Base-by-base conservation (phyloP, 2,113 vertebrate species). In the Ascaphus truei region DNA sequence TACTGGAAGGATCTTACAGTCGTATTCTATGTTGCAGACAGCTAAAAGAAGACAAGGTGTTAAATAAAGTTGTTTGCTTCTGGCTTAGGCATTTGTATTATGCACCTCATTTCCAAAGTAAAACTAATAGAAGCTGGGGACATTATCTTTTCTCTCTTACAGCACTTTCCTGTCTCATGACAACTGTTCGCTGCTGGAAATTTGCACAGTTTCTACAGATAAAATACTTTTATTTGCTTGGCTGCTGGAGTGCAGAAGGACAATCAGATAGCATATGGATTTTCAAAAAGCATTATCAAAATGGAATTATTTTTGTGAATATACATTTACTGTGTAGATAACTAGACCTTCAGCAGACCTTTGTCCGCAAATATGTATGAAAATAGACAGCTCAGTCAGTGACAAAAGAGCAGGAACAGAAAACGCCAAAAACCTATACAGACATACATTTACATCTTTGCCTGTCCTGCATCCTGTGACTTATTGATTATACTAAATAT, bases 231-330 rank as follows among this genome's bases (percentile, higher is more conserved):
- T 62, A 62, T 62, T 62, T 62, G 26, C 59, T 62, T 62, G 58
- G 59, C 59, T 47, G 39, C 59, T 47, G 59, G 31, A 62, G 59
- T 62, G 59, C 39, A 62, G 39, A 62, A 62, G 59, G 59, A 62
- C 59, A 45, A 62, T 62, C 59, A 43, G 59, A 62, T 62, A 62
- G 59, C 59, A 62, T n/a, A 62, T 25, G 41, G 59, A 62, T 62
- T 61, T 62, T 26, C 37, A 47, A 62, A 62, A 62, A 61, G 39
- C 59, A 45, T 62, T 62, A 62, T 45, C 59, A 62, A 62, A 62
- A 31, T 39, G 26, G 59, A 31, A 62, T 62, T 47, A 62, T 47
- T 62, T 62, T 41, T 45, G 27, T 27, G 26, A 62, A 62, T 47
- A 62, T 47, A 62, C 41, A 47, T 62, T 62, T 60, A 60, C 23